Evolutionary conservation across 1,140 invertebrate species (phyloP), one percentile per base, ranked within the genome.

Genomic region (Portunus trituberculatus): DNA sequence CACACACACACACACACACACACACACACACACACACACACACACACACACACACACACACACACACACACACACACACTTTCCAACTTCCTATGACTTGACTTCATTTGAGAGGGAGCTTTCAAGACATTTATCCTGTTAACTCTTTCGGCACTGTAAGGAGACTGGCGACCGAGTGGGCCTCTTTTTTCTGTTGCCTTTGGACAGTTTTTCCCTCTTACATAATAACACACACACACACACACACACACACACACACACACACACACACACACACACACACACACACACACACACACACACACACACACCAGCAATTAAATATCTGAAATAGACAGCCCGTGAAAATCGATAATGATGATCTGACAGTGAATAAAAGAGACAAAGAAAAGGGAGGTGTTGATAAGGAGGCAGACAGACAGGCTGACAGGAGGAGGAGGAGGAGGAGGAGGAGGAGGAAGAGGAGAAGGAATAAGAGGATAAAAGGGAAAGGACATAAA

Each of bases 191-290:
- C n/a, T n/a, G 12, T n/a, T 76, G 12, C n/a, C 67, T 76, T n/a
- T 76, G 12, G 12, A 12, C n/a, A 12, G 12, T n/a, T 76, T n/a
- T 76, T n/a, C n/a, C 67, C n/a, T n/a, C n/a, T n/a, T 76, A 12
- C n/a, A 12, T 76, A 12, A 76, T n/a, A 76, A 39, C 39, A 39
- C 39, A 39, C 39, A 39, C 39, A 39, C 76, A 83, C 76, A 83
- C 76, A 83, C 76, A 83, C 76, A 83, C 76, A 83, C 76, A 83
- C 76, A 83, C 76, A 83, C 76, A 83, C 76, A 83, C 76, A 83
- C 76, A 83, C 76, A 83, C 76, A 83, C 76, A 83, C 76, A 83
- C 76, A 83, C 76, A 83, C 76, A 83, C 76, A 83, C 76, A 83
- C 76, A 83, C 76, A 83, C 76, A 83, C 76, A 83, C 76, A 83